Evolutionary conservation across 2,113 vertebrate genomes (phyloP).

Genomic region (Apaloderma vittatum): DNA sequence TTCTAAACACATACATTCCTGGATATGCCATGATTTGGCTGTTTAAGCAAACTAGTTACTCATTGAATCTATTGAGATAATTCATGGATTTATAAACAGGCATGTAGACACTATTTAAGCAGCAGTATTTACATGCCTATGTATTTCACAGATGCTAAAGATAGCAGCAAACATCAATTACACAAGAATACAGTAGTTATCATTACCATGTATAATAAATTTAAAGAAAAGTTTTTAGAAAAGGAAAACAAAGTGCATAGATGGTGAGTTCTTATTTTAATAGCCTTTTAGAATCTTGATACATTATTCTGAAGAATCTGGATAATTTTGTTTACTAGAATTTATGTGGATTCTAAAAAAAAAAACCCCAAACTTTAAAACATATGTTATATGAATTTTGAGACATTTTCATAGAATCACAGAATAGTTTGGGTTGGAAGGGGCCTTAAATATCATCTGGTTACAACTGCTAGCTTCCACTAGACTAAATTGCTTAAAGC

Average conservation of each 20-base stretch:
- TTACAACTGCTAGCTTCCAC: too few species aligned
- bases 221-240: not conserved
- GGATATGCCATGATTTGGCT: not conserved
- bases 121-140: not conserved
- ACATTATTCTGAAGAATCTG: not conserved
- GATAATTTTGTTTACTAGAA: not conserved
- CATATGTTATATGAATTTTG: too few species aligned
- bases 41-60: not conserved
- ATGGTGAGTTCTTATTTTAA: not conserved
- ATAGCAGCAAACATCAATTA: not conserved
- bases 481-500: too few species aligned
- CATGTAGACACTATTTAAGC: not conserved
- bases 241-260: fast-evolving
- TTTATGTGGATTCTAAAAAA: not conserved
- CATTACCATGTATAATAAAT: not conserved
- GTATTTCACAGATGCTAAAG: not conserved
- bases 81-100: not conserved
- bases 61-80: not conserved
- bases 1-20: not conserved
- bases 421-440: too few species aligned
- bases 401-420: too few species aligned
- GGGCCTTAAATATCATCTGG: too few species aligned
- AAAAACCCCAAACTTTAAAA: not conserved
- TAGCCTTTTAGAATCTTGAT: not conserved
- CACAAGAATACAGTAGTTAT: not conserved